These are phyloP conservation scores for Macrophya annulata DNA, from an alignment of 2,888 invertebrate genomes.

Conservation along the genomic window DNA sequence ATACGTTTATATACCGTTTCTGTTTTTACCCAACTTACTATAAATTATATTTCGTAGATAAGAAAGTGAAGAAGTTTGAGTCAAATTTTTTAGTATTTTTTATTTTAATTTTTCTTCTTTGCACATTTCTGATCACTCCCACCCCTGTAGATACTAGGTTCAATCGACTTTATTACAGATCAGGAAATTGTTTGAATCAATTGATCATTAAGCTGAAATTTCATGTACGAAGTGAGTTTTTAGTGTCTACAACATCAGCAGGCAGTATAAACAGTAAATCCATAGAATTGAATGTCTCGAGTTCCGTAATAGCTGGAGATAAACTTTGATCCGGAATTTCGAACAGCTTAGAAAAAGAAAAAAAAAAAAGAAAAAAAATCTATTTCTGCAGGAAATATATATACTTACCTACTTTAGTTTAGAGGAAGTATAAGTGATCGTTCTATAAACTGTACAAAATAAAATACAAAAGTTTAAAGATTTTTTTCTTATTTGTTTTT, in stretches of 20 bases:
- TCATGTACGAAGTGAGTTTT: not conserved
- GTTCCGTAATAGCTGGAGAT: not conserved
- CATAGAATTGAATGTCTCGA: not conserved
- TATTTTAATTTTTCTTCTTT: too few species aligned
- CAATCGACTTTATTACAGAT: not conserved
- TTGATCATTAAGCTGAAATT: not conserved
- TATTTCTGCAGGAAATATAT: constrained; percentile 24
- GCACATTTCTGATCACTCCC: not conserved
- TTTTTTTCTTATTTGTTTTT: not conserved
- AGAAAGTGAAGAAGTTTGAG: not conserved
- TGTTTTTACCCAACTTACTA: constrained; percentile 16
- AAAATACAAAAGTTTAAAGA: constrained; percentile 31
- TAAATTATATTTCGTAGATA: not conserved
- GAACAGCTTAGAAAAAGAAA: not conserved
- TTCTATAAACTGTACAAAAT: constrained; percentile 30
- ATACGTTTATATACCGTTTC: not conserved
- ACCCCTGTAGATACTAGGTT: not conserved
- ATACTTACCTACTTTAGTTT: not conserved
- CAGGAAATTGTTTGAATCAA: not conserved
- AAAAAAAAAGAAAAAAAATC: not conserved
- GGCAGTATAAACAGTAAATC: not conserved
- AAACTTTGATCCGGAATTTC: constrained; percentile 13
- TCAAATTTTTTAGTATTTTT: too few species aligned
- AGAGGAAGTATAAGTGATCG: constrained; percentile 11
- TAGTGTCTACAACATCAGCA: not conserved